Evolutionary conservation across 2,888 invertebrate species (phyloP), one percentile per base, ranked within the genome.

Genomic region (Lithophane socia): DNA sequence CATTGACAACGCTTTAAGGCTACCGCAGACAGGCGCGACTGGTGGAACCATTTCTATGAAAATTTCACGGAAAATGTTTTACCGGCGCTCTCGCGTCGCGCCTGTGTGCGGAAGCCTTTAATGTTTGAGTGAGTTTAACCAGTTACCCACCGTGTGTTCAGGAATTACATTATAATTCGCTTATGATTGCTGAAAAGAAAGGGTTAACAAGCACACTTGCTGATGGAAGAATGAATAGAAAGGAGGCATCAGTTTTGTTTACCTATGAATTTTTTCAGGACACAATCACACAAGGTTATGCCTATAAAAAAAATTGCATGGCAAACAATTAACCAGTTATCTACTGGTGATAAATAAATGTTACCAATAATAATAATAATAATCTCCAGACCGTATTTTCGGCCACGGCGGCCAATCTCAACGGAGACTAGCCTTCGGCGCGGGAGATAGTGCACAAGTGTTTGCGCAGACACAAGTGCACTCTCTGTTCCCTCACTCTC

Each of bases 1-100:
- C 56, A 70, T 81, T 49, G 49, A 61, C 49, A 54, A 82, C 29
- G 29, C 0, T 54, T n/a, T n/a, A 18, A 49, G 49, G 13, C 16
- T 49, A 1, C 44, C 9, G 44, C 37, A 37, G 37, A 37, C 37
- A 37, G 37, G 37, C 37, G 37, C 37, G 37, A 37, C 5, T 5
- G 37, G 37, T 37, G 37, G 37, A 37, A 37, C 5, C 3, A 37
- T 5, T 37, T 37, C 5, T 37, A 37, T 37, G 37, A 37, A 37
- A 37, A 37, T 0, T 37, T 37, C 37, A 37, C 37, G 37, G 5
- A 37, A 37, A 5, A 4, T 37, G 37, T 37, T 5, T 4, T 37
- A 37, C 37, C 37, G 37, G 37, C 29, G 29, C 29, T 4, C 0
- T 37, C 37, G 37, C 37, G 37, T 37, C 37, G 37, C 37, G 37